These are phyloP conservation scores for Mycteria americana DNA, from an alignment of 2,797 vertebrate genomes.

Conservation along the genomic window DNA sequence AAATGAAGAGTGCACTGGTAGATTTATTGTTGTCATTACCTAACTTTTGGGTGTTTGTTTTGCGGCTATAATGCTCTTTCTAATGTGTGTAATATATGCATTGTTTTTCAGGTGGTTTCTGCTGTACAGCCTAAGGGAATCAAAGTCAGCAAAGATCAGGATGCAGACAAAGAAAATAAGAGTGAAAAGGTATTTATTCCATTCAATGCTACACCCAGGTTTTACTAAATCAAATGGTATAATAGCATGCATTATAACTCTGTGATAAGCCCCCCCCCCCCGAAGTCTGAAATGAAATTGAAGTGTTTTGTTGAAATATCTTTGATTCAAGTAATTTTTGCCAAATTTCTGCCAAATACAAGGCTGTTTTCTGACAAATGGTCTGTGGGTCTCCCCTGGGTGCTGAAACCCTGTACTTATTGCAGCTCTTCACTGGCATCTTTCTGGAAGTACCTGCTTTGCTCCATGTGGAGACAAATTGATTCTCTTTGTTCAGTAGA, in stretches of 20 bases:
- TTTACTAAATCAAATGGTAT: neutral
- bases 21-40: neutral
- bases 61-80: neutral
- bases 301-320: constrained; percentile 32
- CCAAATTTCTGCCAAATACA: constrained; percentile 18
- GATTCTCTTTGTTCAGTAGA: constrained; percentile 19
- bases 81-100: neutral
- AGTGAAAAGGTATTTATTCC: constrained; percentile 70
- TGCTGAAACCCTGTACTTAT: constrained; percentile 36
- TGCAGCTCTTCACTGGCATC: constrained; percentile 11
- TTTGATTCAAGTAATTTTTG: neutral
- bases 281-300: neutral
- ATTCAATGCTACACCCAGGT: neutral
- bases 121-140: constrained; percentile 49
- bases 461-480: neutral
- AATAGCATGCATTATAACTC: neutral
- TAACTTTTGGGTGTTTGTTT: neutral
- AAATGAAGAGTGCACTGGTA: neutral
- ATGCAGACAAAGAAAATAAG: constrained; percentile 38
- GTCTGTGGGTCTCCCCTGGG: constrained; percentile 20
- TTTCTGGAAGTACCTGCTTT: neutral
- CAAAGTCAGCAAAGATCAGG: constrained; percentile 37
- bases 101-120: constrained; percentile 61
- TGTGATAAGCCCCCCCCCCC: neutral
- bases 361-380: neutral